Base-by-base conservation (phyloP, 2,888 invertebrate species). In the Hesperia comma region DNA sequence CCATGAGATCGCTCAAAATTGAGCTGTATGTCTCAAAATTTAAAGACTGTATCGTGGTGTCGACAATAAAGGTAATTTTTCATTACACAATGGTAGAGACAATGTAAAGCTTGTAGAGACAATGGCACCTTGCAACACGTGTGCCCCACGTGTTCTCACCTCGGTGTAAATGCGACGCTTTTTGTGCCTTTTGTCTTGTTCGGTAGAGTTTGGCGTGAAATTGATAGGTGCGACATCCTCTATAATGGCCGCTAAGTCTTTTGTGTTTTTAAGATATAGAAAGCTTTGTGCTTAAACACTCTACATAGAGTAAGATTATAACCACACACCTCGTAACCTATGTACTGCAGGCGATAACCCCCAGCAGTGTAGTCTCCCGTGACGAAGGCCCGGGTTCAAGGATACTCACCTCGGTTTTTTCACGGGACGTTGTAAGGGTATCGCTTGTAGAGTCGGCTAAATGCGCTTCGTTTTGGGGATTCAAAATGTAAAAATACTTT, bases 121-220 rank as follows among this genome's bases (percentile, higher is more conserved):
- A 87, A 87, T 83, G 75, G 78, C 78, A 83, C 84, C 82, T 83
- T 76, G 76, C 75, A 70, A 69, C 83, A 84, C 86, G 85, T 86
- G 86, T 78, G 76, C 56, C 72, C 74, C 85, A 86, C 85, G 85
- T 87, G 87, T 73, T 75, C 73, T 63, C 58, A 60, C 62, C 61
- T 61, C 37, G 51, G 37, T 40, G 40, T 15, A 10, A 21, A 26
- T 53, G 53, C 21, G 21, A 3, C 3, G 32, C 21, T 54, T 51
- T 51, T 37, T 12, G 37, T 21, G 14, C 21, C 17, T 37, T 41
- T 61, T 53, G 51, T 61, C 17, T 61, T 12, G 40, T 4, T 2
- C 32, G 19, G 51, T 8, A n/a, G n/a, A 15, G 43, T 21, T 55
- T 6, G 58, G 26, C 37, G 61, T 49, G 61, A 40, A 53, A 61